Conservation (phyloP, 2,113 vertebrate genomes). For the Psilopogon haemacephalus region DNA sequence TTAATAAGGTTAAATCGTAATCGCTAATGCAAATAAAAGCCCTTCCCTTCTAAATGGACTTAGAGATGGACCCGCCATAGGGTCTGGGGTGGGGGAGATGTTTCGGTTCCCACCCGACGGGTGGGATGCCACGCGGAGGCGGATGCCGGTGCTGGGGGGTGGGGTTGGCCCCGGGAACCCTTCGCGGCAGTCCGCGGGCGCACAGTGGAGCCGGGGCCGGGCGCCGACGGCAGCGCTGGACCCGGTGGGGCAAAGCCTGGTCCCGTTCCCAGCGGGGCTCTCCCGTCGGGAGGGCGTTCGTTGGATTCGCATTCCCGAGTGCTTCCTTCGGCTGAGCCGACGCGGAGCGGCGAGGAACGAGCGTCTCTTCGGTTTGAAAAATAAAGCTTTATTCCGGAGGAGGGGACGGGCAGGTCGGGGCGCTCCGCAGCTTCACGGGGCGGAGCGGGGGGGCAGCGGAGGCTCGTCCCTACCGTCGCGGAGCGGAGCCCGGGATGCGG, state of each 20-base stretch:
- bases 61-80: neutral
- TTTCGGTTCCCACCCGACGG: neutral
- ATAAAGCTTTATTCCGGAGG: slow-evolving; percentile 80
- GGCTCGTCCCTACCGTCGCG: neutral
- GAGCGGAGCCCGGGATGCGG: neutral
- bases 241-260: neutral
- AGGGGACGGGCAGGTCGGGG: neutral
- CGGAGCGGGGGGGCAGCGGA: neutral
- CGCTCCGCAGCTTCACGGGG: slow-evolving; percentile 17
- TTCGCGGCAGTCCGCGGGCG: neutral
- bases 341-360: neutral
- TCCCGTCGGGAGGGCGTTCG: neutral
- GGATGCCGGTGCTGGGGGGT: neutral
- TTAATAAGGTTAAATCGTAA: too few species aligned
- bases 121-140: too few species aligned
- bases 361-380: slow-evolving; percentile 74
- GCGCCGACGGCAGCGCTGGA: neutral
- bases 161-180: neutral
- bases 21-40: slow-evolving; percentile 76
- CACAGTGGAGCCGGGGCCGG: neutral
- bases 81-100: neutral
- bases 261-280: neutral
- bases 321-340: neutral
- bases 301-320: neutral
- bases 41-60: slow-evolving; percentile 11